These are phyloP conservation scores for Sesia apiformis DNA, from an alignment of 2,888 invertebrate species.

Conservation along the genomic window DNA sequence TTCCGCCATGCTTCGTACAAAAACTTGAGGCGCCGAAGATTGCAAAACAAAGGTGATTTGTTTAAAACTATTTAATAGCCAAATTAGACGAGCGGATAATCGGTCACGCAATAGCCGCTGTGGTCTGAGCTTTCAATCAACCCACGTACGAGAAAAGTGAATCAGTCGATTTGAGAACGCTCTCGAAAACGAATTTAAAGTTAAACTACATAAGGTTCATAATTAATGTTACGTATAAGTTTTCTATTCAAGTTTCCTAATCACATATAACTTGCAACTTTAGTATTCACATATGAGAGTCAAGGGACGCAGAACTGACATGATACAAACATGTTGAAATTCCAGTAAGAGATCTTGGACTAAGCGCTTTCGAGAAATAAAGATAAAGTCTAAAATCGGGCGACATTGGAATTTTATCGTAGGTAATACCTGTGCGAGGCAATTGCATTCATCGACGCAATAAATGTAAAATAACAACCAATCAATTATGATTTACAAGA, in stretches of 20 bases:
- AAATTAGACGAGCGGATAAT: conserved; percentile 48
- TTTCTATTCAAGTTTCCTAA: not conserved
- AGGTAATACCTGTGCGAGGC: not conserved
- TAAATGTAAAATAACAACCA: too few species aligned
- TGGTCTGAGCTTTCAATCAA: conserved; percentile 49
- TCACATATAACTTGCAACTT: not conserved
- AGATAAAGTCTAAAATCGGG: conserved; percentile 1
- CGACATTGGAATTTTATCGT: not conserved
- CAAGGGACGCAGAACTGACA: not conserved
- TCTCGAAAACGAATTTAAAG: not conserved
- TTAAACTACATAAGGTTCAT: not conserved
- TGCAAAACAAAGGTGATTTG: conserved; percentile 20
- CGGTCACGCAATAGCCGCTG: conserved; percentile 49
- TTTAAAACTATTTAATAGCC: conserved; percentile 24
- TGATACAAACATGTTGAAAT: conserved; percentile 8
- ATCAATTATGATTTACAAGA: too few species aligned
- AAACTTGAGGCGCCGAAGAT: conserved; percentile 15
- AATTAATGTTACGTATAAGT: not conserved
- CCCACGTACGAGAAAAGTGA: conserved; percentile 19
- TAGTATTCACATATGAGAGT: not conserved
- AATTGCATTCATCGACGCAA: too few species aligned
- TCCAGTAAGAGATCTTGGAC: conserved; percentile 16
- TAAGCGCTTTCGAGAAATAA: conserved; percentile 8
- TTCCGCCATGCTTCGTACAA: too few species aligned
- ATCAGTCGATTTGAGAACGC: not conserved